Evolutionary conservation across 92 coral and sea anemone genomes (phyloP).

Genomic region (Epizoanthus rinbou): DNA sequence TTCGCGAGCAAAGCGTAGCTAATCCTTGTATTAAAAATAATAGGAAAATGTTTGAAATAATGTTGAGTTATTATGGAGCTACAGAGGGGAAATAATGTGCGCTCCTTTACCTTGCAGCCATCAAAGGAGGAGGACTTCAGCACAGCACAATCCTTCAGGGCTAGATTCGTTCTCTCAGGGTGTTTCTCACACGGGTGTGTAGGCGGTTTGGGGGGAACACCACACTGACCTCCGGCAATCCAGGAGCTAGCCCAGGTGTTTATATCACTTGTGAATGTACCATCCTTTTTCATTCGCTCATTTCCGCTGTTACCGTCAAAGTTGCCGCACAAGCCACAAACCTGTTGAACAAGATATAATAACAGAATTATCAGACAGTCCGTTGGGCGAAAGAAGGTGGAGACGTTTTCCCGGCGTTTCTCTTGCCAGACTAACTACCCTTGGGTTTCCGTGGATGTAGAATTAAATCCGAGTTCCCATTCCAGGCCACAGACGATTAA

Average conservation of each 20-base stretch:
- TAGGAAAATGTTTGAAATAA: too few species aligned
- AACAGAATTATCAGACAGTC: neutral
- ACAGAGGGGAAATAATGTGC: too few species aligned
- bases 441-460: too few species aligned
- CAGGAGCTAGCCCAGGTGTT: neutral
- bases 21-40: too few species aligned
- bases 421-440: too few species aligned
- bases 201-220: slow-evolving; percentile 16
- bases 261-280: neutral
- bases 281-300: neutral
- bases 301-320: neutral
- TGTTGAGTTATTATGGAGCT: too few species aligned
- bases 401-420: too few species aligned
- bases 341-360: neutral
- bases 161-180: neutral
- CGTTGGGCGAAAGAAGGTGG: too few species aligned
- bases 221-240: slow-evolving; percentile 51
- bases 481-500: too few species aligned
- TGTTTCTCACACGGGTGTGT: slow-evolving; percentile 37
- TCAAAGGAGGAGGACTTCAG: slow-evolving; percentile 5
- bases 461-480: too few species aligned
- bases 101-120: too few species aligned
- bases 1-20: too few species aligned
- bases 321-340: slow-evolving; percentile 3
- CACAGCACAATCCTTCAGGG: slow-evolving; percentile 20